Conservation (phyloP, 2,113 vertebrate species). For the Alosa alosa region DNA sequence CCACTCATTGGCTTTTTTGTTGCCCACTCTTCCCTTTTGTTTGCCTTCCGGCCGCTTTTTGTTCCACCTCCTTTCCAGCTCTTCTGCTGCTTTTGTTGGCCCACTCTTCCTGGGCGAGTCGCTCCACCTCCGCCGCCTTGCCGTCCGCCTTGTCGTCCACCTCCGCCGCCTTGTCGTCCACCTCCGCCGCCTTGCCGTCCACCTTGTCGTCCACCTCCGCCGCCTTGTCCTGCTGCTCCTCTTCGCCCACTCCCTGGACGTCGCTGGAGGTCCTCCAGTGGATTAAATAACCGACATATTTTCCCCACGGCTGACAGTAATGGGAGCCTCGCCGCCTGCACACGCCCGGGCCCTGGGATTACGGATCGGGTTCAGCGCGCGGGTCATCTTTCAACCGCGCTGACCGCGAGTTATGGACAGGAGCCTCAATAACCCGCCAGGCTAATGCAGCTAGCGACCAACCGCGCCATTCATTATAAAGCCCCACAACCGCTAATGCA, state of each 20-base stretch:
- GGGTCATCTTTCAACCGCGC: conserved; percentile 54
- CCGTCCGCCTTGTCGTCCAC: too few relatives aligned
- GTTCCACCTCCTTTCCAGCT: too few relatives aligned
- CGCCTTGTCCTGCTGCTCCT: not conserved
- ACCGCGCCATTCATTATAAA: conserved; percentile 58
- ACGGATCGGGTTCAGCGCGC: conserved; percentile 53
- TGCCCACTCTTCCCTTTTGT: too few relatives aligned
- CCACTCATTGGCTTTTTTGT: too few relatives aligned
- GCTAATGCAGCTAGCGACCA: conserved; percentile 66
- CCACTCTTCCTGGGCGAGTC: too few relatives aligned
- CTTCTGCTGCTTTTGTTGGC: too few relatives aligned
- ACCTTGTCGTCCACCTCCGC: not conserved
- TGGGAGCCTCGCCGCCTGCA: conserved; percentile 54
- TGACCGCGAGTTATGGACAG: conserved; percentile 59
- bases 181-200: too few relatives aligned
- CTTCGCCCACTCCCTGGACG: not conserved
- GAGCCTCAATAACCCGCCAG: conserved; percentile 64
- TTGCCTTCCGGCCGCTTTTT: too few relatives aligned
- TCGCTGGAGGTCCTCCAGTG: not conserved
- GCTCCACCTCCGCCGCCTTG: too few relatives aligned
- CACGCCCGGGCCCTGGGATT: conserved; percentile 34
- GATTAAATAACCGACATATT: conserved; percentile 62
- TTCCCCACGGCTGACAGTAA: conserved; percentile 61
- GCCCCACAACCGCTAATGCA: conserved; percentile 40
- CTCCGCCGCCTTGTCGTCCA: too few relatives aligned